Evolutionary conservation across 2,797 vertebrate genomes (phyloP), one percentile per base, ranked within the genome.

Genomic region (Melanogrammus aeglefinus): DNA sequence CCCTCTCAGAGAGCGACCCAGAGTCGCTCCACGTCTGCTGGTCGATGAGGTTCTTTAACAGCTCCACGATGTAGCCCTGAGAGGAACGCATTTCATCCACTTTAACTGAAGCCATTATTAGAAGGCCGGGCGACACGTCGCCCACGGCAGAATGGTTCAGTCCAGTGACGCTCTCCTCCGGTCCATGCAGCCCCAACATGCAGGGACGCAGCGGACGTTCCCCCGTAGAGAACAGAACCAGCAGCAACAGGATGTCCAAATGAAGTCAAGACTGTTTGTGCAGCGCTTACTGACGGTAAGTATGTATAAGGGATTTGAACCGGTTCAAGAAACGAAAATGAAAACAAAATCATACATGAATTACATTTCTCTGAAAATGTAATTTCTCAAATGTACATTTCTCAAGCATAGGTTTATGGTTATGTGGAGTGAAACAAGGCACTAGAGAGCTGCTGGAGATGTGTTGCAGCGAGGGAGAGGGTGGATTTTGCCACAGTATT

Each of bases 11-110:
- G 77, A 96, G 81, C 0, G 96, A 95, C 57, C 97, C 96, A 0
- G 95, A 91, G 18, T 98, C 96, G 0, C 77, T 90, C 97, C 97
- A 99, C 0, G 90, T 81, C 92, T 97, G 96, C 1, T 36, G 87
- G 66, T 96, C 96, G 29, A 97, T 96, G 82, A 97, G 92, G 10
- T 78, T 89, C 73, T 80, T 91, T 78, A 98, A 95, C 74, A 99
- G 88, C 74, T 92, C 80, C 77, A 98, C 85, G 1, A 98, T 96
- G 81, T 96, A 96, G 72, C 80, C 86, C 97, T 98, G 89, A 83
- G 72, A 36, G 27, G 76, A 4, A 39, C 1, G 38, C 9, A 16
- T 76, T 21, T 39, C 47, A 33, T 0, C 47, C 7, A 16, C n/a
- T 29, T 27, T 10, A 4, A 16, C 12, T 10, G 2, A 27, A 24